Percentiles rank a stretch among this genome's conserved stretches.
These are phyloP conservation scores for Peromyscus leucopus DNA, from an alignment of 2,113 vertebrate species.

Conservation along the genomic window DNA sequence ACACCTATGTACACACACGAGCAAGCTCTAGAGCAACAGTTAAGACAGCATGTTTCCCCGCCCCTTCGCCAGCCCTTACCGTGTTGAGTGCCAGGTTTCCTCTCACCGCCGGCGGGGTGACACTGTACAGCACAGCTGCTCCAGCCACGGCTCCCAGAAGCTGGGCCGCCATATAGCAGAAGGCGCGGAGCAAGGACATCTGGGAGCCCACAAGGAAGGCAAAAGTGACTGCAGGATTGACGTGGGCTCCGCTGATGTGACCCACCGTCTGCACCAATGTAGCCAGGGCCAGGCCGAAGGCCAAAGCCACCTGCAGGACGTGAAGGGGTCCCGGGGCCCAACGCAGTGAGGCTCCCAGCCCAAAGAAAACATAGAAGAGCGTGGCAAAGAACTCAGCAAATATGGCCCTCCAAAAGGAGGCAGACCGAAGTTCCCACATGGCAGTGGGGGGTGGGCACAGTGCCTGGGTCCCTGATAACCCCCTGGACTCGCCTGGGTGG, in stretches of 20 bases:
- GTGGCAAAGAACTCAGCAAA: slow-evolving; percentile 96
- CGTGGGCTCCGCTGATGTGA: slow-evolving; percentile 95
- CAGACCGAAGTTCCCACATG: slow-evolving; percentile 97
- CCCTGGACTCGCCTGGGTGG: slow-evolving; percentile 64
- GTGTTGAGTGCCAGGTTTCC: slow-evolving; percentile 94
- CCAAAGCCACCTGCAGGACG: slow-evolving; percentile 92
- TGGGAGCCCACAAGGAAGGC: slow-evolving; percentile 95
- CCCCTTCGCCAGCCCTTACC: slow-evolving; percentile 86
- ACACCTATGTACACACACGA: not conserved
- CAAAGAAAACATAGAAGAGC: slow-evolving; percentile 96
- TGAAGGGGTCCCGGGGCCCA: slow-evolving; percentile 92
- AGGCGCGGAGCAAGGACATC: slow-evolving; percentile 93
- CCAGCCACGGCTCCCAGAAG: slow-evolving; percentile 94
- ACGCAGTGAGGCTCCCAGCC: slow-evolving; percentile 93
- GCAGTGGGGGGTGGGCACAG: slow-evolving; percentile 76
- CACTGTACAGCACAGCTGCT: slow-evolving; percentile 93
- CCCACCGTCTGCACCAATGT: slow-evolving; percentile 94
- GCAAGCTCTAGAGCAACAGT: not conserved
- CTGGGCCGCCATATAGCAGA: slow-evolving; percentile 95
- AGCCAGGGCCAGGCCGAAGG: slow-evolving; percentile 95
- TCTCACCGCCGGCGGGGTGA: slow-evolving; percentile 92
- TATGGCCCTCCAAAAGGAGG: slow-evolving; percentile 97
- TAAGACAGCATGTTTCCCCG: not conserved
- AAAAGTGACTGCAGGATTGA: slow-evolving; percentile 96
- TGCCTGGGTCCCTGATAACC: slow-evolving; percentile 65